Conservation (phyloP, 2,888 invertebrate genomes). For the Himalopsyche kuldschensis region DNA sequence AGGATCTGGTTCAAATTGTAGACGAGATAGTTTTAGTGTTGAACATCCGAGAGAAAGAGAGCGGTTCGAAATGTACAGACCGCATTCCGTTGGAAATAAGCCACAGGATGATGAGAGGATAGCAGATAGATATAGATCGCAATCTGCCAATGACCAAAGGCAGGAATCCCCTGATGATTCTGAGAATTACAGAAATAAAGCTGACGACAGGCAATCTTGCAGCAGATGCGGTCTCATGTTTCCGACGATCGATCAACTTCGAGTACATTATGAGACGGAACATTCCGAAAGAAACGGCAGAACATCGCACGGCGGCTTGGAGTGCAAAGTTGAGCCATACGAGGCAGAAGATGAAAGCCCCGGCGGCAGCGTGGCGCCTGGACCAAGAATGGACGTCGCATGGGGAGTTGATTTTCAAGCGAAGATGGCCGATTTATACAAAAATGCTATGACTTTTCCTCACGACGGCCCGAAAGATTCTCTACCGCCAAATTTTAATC, state of each 20-base stretch:
- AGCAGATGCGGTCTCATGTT: conserved; percentile 35
- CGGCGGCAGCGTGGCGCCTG: conserved; percentile 22
- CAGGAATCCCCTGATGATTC: conserved; percentile 20
- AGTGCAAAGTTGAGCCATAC: conserved; percentile 36
- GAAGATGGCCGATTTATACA: conserved; percentile 59
- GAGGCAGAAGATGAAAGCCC: conserved; percentile 33
- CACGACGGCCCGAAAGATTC: conserved; percentile 48
- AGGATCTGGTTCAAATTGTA: background rate
- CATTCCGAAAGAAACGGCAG: conserved; percentile 36
- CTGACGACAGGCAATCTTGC: conserved; percentile 31
- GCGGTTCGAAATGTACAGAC: conserved; percentile 15
- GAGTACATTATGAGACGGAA: conserved; percentile 35
- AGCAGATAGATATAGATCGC: conserved; percentile 26
- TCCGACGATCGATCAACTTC: conserved; percentile 24
- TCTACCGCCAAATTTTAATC: conserved; percentile 53
- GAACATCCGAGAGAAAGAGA: conserved; percentile 1
- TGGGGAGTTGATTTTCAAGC: conserved; percentile 51
- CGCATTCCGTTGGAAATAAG: conserved; percentile 17
- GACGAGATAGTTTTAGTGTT: background rate
- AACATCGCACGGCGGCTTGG: conserved; percentile 15
- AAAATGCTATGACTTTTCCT: conserved; percentile 55
- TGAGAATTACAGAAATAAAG: conserved; percentile 16
- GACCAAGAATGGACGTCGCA: conserved; percentile 34
- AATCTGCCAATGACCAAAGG: conserved; percentile 16
- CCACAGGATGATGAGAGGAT: conserved; percentile 13